Evolutionary conservation across 2,113 vertebrate genomes (phyloP).

Genomic region (Suncus etruscus): DNA sequence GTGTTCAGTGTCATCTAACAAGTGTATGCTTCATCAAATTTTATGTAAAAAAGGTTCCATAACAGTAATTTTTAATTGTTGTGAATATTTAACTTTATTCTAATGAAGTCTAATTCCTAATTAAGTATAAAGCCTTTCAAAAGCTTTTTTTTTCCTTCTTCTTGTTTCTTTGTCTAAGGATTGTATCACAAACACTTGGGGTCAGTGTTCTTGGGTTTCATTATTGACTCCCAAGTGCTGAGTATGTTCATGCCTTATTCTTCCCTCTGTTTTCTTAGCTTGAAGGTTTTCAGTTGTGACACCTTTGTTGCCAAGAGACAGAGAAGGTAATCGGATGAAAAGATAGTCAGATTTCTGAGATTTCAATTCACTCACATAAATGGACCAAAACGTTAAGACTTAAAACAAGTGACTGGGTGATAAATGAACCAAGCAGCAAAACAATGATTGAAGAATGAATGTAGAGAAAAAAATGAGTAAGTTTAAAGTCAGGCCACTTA

Average conservation of each 20-base stretch:
- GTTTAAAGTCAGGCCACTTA: neutral
- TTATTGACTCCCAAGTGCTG: neutral
- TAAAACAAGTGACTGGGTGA: neutral
- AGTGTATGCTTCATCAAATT: conserved; percentile 35
- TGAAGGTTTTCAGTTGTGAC: conserved; percentile 1
- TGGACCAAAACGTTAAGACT: neutral
- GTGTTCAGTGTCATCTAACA: conserved; percentile 22
- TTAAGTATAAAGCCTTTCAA: conserved; percentile 18
- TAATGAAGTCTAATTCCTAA: no score
- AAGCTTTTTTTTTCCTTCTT: conserved; percentile 6
- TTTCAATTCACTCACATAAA: conserved; percentile 36
- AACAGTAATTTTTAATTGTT: conserved; percentile 61
- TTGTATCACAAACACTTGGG: neutral
- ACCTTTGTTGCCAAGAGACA: neutral
- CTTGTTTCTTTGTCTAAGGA: neutral
- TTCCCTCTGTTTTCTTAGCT: neutral
- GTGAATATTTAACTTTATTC: conserved; percentile 48
- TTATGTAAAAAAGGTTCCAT: conserved; percentile 43
- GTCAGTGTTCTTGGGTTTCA: neutral
- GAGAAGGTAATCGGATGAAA: conserved; percentile 13
- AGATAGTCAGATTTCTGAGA: neutral
- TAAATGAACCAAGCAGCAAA: conserved; percentile 28
- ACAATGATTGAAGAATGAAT: neutral
- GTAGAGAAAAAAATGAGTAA: neutral
- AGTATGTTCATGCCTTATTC: neutral